A percentile compares a stretch with the other conserved stretches of the same genome.
These are phyloP conservation scores for Acinonyx jubatus DNA, from an alignment of 2,113 vertebrate genomes.

Conservation along the genomic window DNA sequence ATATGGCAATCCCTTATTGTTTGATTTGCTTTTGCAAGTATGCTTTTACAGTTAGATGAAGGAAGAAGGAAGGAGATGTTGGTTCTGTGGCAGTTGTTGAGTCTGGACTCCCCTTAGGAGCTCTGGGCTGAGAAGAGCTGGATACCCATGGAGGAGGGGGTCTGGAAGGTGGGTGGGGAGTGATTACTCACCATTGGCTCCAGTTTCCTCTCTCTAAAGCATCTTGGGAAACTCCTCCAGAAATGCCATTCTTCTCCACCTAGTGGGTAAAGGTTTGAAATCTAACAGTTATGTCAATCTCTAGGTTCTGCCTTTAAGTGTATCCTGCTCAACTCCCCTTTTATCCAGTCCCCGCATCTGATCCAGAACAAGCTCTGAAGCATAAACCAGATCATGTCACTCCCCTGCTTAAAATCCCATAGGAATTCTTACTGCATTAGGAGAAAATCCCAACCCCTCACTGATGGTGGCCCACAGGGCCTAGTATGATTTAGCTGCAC, in stretches of 20 bases:
- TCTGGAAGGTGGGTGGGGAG: not conserved
- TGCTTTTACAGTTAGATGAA: not conserved
- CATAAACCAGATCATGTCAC: not conserved
- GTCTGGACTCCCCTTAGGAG: not conserved
- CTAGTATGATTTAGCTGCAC: not conserved
- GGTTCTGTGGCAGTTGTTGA: not conserved
- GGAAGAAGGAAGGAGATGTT: not conserved
- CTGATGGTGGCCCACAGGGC: too few species aligned
- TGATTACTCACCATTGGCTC: not conserved
- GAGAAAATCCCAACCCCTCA: not conserved
- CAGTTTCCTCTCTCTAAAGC: not conserved
- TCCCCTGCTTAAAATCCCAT: not conserved
- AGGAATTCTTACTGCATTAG: not conserved
- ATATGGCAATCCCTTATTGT: not conserved
- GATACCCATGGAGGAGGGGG: not conserved
- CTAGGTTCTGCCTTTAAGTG: not conserved
- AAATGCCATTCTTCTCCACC: not conserved
- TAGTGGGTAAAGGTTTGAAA: not conserved
- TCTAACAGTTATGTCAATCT: not conserved
- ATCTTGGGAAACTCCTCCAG: not conserved
- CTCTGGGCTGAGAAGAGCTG: not conserved
- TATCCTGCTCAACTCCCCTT: not conserved
- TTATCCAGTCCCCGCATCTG: not conserved
- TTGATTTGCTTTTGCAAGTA: not conserved
- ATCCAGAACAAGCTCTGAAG: conserved; percentile 12